Evolutionary conservation across 2,113 vertebrate genomes (phyloP).

Genomic region (Percina caprodes): DNA sequence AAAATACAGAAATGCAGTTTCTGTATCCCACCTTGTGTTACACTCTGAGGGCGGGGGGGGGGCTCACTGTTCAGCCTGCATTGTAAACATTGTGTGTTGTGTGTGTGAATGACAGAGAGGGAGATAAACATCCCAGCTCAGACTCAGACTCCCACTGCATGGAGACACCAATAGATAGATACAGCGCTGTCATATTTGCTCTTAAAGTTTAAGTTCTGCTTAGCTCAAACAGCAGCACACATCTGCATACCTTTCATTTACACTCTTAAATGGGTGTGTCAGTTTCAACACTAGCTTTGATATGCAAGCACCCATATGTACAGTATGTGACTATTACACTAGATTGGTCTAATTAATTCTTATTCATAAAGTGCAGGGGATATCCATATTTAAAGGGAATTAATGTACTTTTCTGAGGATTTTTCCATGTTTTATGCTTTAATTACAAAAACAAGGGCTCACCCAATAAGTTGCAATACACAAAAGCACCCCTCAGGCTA

Average conservation of each 20-base stretch:
- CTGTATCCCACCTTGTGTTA: conserved; percentile 8
- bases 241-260: not conserved
- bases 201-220: not conserved
- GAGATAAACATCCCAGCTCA: not conserved
- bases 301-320: not conserved
- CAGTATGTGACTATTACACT: not conserved
- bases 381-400: not conserved
- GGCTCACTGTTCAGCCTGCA: not conserved
- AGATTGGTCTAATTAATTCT: not conserved
- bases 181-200: not conserved
- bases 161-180: not conserved
- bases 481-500: no score
- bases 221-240: not conserved
- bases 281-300: not conserved
- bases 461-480: not conserved
- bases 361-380: not conserved
- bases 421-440: not conserved
- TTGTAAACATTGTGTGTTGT: conserved; percentile 1
- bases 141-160: not conserved
- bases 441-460: not conserved
- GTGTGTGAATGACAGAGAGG: not conserved
- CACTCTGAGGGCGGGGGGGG: not conserved
- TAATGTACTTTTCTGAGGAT: not conserved
- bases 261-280: not conserved
- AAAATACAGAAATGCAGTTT: conserved; percentile 1